These are phyloP conservation scores for Melanotaenia parkinsoni DNA, from an alignment of 2,797 vertebrate genomes.

Conservation along the genomic window DNA sequence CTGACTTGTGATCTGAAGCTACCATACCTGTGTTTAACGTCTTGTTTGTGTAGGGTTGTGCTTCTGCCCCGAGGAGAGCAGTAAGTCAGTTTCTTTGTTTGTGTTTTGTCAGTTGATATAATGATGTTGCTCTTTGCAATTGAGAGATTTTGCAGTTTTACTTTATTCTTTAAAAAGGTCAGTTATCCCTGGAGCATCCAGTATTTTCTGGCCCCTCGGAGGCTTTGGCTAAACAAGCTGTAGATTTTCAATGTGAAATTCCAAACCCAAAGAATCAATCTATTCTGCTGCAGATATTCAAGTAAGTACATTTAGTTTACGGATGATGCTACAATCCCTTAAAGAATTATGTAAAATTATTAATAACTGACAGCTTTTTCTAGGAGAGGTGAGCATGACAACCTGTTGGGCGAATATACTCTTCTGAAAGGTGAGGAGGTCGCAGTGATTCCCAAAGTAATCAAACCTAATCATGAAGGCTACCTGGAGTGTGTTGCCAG, in stretches of 20 bases:
- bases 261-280: not conserved
- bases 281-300: conserved; percentile 59
- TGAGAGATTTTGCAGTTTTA: not conserved
- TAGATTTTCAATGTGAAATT: conserved; percentile 35
- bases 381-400: conserved; percentile 31
- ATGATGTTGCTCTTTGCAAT: not conserved
- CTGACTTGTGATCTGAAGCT: not conserved
- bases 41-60: conserved; percentile 46
- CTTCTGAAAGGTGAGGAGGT: rapidly evolving
- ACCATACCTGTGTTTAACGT: not conserved
- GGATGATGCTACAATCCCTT: not conserved
- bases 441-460: rapidly evolving
- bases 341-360: not conserved
- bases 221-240: rapidly evolving
- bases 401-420: conserved; percentile 9
- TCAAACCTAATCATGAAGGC: conserved; percentile 34
- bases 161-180: conserved; percentile 30
- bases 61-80: conserved; percentile 40
- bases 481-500: conserved; percentile 67
- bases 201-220: conserved; percentile 44
- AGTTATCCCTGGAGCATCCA: conserved; percentile 40
- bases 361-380: conserved; percentile 5
- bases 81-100: conserved; percentile 58
- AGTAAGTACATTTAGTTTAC: conserved; percentile 49
- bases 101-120: not conserved